Evolutionary conservation across 2,888 invertebrate genomes (phyloP), one percentile per base, ranked within the genome.

Genomic region (Ashinkailepas kermadecensis): DNA sequence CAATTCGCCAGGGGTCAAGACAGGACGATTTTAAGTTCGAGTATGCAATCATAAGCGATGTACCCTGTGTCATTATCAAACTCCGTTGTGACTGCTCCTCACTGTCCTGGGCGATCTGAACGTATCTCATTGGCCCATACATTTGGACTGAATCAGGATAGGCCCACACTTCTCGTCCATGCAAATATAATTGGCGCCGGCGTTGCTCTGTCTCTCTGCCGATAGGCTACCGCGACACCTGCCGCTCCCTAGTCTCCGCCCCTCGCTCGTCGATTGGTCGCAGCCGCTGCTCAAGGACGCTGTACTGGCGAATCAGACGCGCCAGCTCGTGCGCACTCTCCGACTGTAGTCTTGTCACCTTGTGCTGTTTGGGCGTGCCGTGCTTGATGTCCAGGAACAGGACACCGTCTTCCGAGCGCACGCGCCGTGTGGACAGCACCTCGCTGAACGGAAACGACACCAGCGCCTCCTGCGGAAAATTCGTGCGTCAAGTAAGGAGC

Each of bases 271-370:
- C 21, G 13, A 56, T 74, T 74, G 74, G 67, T 25, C 25, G 25
- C 56, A 56, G 54, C 12, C 91, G 88, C 87, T 93, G 93, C 86
- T 94, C 94, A 89, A 97, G 93, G 86, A 95, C 95, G 87, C 98
- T 97, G 89, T 99, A 99, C 88, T 98, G 98, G 62, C 97, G 91
- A 86, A 99, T 97, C 86, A 99, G 91, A 84, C 97, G 92, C 80
- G 97, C 96, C 86, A 99, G 95, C 89, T 99, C 98, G 86, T 97
- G 96, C 70, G 98, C 98, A 89, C 98, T 95, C 88, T 98, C 97
- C 0, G 98, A 98, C 88, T 98, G 97, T 85, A 99, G 91, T 85
- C 97, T 91, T 83, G 96, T 95, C 86, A 97, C 96, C 85, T 95
- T 92, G 89, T 97, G 97, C 87, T 96, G 96, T 92, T 97, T 93